phyloP scores from a whole-genome alignment of 2,797 vertebrate genomes.

The Erethizon dorsatum region DNA sequence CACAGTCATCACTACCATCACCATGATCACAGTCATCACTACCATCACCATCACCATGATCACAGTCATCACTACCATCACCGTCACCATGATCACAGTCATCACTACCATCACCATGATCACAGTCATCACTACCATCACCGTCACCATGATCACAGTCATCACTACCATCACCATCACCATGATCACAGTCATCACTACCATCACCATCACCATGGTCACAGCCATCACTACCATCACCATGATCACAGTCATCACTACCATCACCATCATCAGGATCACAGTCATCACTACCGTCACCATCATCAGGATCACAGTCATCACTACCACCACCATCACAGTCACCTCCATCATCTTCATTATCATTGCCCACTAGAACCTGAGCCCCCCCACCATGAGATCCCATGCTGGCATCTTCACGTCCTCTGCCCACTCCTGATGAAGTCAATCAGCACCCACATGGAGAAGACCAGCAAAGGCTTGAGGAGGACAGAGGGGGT shows the following conservation, averaged over 20 bases:
- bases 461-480: not conserved
- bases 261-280: rapidly evolving
- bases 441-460: not conserved
- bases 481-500: not conserved
- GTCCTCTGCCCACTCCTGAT: not conserved
- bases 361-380: not conserved
- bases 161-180: too few species aligned
- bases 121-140: too few species aligned
- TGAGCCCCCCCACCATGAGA: not conserved
- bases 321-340: rapidly evolving
- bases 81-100: too few species aligned
- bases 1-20: rapidly evolving
- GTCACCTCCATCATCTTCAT: rapidly evolving
- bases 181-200: too few species aligned
- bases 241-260: rapidly evolving
- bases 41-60: rapidly evolving
- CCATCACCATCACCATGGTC: rapidly evolving
- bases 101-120: too few species aligned
- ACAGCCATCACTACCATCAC: too few species aligned
- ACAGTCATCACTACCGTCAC: rapidly evolving
- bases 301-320: rapidly evolving
- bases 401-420: not conserved
- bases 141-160: too few species aligned
- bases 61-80: too few species aligned
- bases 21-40: rapidly evolving